Evolutionary conservation across 2,113 vertebrate genomes (phyloP).

Genomic region (Coptodon rendalli): DNA sequence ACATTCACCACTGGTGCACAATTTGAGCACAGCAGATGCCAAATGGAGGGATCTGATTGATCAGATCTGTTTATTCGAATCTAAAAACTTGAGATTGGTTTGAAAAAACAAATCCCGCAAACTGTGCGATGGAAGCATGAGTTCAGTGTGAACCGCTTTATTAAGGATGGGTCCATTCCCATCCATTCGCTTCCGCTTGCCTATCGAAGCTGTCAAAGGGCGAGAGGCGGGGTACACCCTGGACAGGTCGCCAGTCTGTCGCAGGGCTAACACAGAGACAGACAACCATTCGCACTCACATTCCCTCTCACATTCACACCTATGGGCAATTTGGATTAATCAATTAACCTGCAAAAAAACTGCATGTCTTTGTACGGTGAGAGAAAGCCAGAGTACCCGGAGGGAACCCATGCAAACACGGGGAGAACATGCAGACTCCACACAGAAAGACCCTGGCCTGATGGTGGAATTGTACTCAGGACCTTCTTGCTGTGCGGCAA

Average conservation of each 20-base stretch:
- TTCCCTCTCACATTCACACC: background rate
- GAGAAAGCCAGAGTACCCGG: background rate
- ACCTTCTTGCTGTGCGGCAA: background rate
- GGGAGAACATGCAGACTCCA: background rate
- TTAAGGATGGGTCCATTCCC: background rate
- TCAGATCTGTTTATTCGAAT: background rate
- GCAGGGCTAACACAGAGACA: background rate
- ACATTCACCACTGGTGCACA: background rate
- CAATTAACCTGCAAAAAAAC: background rate
- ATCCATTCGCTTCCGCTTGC: background rate
- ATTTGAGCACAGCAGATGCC: rapidly evolving
- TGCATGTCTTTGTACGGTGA: background rate
- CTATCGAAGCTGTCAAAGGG: background rate
- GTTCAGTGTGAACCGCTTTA: background rate
- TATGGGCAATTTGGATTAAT: background rate
- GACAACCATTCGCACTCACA: background rate
- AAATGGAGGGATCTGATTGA: background rate
- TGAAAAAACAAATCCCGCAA: background rate
- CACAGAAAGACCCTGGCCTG: background rate
- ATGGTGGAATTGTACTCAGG: background rate
- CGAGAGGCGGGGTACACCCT: background rate
- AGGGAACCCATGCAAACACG: background rate
- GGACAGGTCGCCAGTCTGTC: background rate
- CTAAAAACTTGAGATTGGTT: background rate
- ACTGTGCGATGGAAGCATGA: background rate